Percentiles rank a stretch among this genome's conserved stretches.
Conservation (phyloP, 2,797 vertebrate genomes). For the Karalla daura region DNA sequence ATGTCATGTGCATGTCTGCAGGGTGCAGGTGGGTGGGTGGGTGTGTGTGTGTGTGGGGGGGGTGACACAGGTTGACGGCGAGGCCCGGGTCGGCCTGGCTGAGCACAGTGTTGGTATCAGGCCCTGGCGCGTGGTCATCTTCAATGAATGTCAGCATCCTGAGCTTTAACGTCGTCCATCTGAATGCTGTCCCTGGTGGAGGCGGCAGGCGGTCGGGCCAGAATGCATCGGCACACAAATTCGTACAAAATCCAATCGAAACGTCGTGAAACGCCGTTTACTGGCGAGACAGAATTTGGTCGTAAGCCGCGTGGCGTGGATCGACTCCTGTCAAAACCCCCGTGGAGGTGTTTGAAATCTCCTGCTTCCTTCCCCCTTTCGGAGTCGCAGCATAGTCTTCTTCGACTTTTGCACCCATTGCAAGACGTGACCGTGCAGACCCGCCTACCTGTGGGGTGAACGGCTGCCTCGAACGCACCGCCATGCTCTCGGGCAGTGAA, state of each 20-base stretch:
- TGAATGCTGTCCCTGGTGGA: not conserved
- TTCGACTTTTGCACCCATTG: not conserved
- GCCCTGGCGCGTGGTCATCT: not conserved
- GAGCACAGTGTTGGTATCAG: slow-evolving; percentile 3
- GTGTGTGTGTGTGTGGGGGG: no score
- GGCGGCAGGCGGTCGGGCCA: not conserved
- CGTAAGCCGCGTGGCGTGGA: not conserved
- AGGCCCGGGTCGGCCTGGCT: no score
- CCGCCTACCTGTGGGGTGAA: not conserved
- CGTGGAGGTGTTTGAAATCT: not conserved
- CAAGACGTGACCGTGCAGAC: not conserved
- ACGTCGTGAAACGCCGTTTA: slow-evolving; percentile 14
- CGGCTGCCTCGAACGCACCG: not conserved
- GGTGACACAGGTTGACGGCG: no score
- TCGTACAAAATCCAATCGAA: not conserved
- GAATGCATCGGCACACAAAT: slow-evolving; percentile 1
- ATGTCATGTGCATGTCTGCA: slow-evolving; percentile 41
- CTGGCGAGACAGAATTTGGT: not conserved
- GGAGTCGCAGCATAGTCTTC: not conserved
- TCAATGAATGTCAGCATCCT: slow-evolving; percentile 42
- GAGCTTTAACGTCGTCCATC: slow-evolving; percentile 38
- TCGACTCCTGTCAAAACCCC: not conserved
- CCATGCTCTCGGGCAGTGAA: not conserved
- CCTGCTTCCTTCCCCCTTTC: not conserved
- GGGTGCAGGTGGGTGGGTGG: slow-evolving; percentile 31